Base-by-base conservation (phyloP, 2,888 invertebrate genomes). In the Mimumesa dahlbomi region DNA sequence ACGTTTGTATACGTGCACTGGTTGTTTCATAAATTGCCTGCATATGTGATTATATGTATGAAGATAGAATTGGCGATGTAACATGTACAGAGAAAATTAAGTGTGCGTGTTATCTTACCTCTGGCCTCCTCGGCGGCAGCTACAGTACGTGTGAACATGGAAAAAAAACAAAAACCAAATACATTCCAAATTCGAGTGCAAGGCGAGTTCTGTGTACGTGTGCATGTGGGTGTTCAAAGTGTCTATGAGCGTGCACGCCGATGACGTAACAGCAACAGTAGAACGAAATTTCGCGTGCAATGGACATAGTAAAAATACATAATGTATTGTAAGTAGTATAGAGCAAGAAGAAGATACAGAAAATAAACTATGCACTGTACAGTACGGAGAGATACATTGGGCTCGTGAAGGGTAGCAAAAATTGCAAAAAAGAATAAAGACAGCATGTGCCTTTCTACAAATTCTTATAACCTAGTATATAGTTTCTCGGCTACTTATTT, bases 91-190 rank as follows among this genome's bases (percentile, higher is more conserved):
- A 80, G 59, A 67, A 68, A 54, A 75, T 63, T 71, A 76, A 64
- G 81, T 81, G 79, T 80, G 67, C 61, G 81, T 80, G 81, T 81
- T 22, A 48, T 87, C 95, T 92, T 94, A 96, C 96, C 95, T 96
- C 96, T 88, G 96, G 96, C 92, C 95, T 95, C 92, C 95, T 93
- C 90, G 95, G 95, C 90, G 95, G 95, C 92, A 94, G 93, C 95
- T 95, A 89, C 88, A 87, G 88, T 89, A 86, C 90, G 91, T 86
- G 84, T 90, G 90, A 92, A 89, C 92, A 92, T 92, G 91, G 91
- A 92, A 91, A 91, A 90, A 87, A 91, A 90, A 91, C 89, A 90
- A 89, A 86, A 90, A 90, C 90, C 86, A 90, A 91, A 91, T 91
- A 85, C 85, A 87, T 87, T 87, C 84, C 81, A 84, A 71, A 54